phyloP scores from a whole-genome alignment of 2,888 invertebrate species.

The Drosophila siamana region DNA sequence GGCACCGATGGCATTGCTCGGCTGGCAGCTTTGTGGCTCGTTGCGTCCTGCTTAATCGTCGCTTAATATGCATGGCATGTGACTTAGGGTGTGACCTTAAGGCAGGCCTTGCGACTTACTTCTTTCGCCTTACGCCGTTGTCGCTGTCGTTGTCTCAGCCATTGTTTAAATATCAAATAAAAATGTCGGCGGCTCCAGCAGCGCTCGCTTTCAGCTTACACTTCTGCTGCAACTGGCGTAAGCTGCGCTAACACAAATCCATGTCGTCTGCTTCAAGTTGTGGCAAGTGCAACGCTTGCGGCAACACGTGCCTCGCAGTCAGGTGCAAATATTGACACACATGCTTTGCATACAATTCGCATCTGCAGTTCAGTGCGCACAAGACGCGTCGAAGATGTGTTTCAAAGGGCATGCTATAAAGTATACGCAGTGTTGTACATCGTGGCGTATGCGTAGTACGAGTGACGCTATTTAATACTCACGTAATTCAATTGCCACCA shows the following conservation, averaged over 20 bases:
- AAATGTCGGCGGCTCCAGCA: constrained; percentile 56
- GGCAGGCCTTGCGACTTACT: constrained; percentile 38
- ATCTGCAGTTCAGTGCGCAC: constrained; percentile 13
- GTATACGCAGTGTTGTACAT: constrained; percentile 10
- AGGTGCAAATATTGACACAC: constrained; percentile 56
- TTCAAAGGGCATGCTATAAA: background rate
- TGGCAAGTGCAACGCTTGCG: constrained; percentile 43
- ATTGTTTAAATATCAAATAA: constrained; percentile 71
- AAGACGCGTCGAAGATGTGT: background rate
- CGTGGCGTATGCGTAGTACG: constrained; percentile 37
- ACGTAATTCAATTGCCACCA: constrained; percentile 8
- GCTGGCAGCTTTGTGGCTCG: background rate
- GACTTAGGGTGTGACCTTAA: constrained; percentile 58
- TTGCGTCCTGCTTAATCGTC: constrained; percentile 62
- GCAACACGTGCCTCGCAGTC: constrained; percentile 20
- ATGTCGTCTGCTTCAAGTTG: constrained; percentile 56
- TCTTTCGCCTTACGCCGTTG: constrained; percentile 13
- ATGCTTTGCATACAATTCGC: constrained; percentile 26
- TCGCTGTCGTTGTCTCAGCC: constrained; percentile 21
- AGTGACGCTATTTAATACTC: constrained; percentile 3
- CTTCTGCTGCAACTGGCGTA: background rate
- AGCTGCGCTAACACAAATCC: constrained; percentile 68
- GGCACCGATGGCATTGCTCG: constrained; percentile 21
- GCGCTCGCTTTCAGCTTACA: background rate
- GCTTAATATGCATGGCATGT: constrained; percentile 76